A percentile compares a stretch with the other conserved stretches of the same genome.
These are phyloP conservation scores for Schrankia costaestrigalis DNA, from an alignment of 2,888 invertebrate genomes.

Conservation along the genomic window DNA sequence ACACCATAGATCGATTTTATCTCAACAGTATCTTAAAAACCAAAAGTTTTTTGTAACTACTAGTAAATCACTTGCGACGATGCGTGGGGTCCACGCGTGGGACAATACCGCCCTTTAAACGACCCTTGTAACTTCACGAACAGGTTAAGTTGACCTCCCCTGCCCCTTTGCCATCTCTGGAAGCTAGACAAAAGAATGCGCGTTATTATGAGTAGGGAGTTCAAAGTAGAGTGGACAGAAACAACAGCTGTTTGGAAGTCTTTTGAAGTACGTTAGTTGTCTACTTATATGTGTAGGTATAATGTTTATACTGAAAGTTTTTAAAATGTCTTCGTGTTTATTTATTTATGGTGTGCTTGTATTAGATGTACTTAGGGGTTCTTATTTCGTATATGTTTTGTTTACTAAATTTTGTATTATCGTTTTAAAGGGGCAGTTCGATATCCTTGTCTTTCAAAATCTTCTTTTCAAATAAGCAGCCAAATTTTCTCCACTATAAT, in stretches of 20 bases:
- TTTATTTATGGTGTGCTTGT: slow-evolving; percentile 31
- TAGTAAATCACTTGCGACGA: slow-evolving; percentile 72
- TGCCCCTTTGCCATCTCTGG: slow-evolving; percentile 15
- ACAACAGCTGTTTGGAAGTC: slow-evolving; percentile 65
- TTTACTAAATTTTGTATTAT: too few relatives aligned
- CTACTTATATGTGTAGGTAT: slow-evolving; percentile 22
- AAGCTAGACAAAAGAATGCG: slow-evolving; percentile 16
- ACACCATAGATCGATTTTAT: too few relatives aligned
- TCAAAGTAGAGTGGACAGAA: slow-evolving; percentile 36
- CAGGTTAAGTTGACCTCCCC: slow-evolving; percentile 30
- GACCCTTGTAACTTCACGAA: slow-evolving; percentile 42
- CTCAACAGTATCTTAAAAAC: slow-evolving; percentile 27
- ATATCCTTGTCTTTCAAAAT: too few relatives aligned
- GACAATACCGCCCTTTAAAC: slow-evolving; percentile 51
- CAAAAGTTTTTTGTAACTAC: slow-evolving; percentile 50
- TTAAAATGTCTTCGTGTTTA: slow-evolving; percentile 27
- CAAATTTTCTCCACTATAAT: too few relatives aligned
- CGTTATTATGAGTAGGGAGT: slow-evolving; percentile 17
- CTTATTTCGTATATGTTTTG: neutral
- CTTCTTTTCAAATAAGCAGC: too few relatives aligned
- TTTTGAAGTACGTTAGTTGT: slow-evolving; percentile 62
- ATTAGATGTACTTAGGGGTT: slow-evolving; percentile 14
- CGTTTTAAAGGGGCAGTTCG: too few relatives aligned
- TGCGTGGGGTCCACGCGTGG: slow-evolving; percentile 76
- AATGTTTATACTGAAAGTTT: slow-evolving; percentile 35